Evolutionary conservation across 1,140 invertebrate genomes (phyloP).

Genomic region (Lamellibrachia luymesi): DNA sequence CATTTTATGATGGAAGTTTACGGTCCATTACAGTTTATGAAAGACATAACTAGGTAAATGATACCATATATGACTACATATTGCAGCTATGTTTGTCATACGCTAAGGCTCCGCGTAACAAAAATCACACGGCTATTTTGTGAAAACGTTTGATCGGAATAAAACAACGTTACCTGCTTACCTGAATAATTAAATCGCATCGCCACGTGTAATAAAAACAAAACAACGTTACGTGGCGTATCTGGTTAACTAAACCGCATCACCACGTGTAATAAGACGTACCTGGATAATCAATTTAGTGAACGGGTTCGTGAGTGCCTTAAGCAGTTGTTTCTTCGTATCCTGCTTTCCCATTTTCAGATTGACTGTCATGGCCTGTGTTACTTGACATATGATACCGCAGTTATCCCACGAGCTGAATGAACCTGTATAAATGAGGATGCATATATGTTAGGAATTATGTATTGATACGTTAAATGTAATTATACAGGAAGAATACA

Average conservation of each 20-base stretch:
- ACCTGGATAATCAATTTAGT: background rate
- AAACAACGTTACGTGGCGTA: background rate
- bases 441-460: background rate
- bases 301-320: conserved; percentile 11
- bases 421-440: conserved; percentile 43
- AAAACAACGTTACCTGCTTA: background rate
- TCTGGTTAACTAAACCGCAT: background rate
- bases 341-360: conserved; percentile 21
- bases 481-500: background rate
- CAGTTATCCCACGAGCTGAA: background rate
- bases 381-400: conserved; percentile 22
- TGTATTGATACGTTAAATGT: conserved; percentile 39
- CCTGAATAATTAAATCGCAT: background rate
- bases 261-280: background rate
- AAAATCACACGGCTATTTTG: background rate
- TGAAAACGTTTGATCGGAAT: background rate
- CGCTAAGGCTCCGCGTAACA: background rate
- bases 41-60: no score
- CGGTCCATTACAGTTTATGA: no score
- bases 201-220: background rate
- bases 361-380: conserved; percentile 24
- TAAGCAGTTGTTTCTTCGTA: conserved; percentile 15
- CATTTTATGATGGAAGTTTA: no score
- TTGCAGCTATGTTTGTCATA: background rate
- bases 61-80: background rate